phyloP scores from a whole-genome alignment of 2,888 invertebrate species.

The Pemphredon lugubris region DNA sequence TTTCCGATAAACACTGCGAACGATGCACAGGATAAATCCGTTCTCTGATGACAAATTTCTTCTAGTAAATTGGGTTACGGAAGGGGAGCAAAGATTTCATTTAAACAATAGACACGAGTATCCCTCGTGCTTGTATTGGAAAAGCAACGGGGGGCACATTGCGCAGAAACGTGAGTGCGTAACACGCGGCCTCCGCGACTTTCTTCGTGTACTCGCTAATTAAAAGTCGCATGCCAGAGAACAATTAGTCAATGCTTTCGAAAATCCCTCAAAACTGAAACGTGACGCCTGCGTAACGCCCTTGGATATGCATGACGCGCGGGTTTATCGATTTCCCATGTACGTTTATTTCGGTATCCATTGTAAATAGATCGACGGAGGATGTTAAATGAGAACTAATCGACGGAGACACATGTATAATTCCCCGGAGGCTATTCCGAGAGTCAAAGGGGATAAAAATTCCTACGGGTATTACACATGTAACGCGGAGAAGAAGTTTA shows the following conservation, averaged over 20 bases:
- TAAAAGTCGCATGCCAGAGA: slow-evolving; percentile 3
- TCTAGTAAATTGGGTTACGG: no score
- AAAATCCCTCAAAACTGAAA: not conserved
- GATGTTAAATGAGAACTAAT: not conserved
- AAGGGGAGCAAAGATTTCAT: not conserved
- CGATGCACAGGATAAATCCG: no score
- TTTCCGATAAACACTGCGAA: no score
- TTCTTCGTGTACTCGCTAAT: slow-evolving; percentile 1
- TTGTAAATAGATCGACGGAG: slow-evolving; percentile 1
- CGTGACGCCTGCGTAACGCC: not conserved
- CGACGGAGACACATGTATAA: not conserved
- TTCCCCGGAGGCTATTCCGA: not conserved
- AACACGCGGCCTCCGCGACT: not conserved
- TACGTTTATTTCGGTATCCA: slow-evolving; percentile 19
- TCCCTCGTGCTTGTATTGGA: not conserved
- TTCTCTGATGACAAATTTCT: no score
- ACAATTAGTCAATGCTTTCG: slow-evolving; percentile 7
- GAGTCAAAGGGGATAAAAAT: not conserved
- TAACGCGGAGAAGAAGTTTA: not conserved
- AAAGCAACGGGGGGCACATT: no score
- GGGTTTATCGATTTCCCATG: slow-evolving; percentile 16
- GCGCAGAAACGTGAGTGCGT: no score
- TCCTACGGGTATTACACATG: not conserved
- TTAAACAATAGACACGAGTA: not conserved
- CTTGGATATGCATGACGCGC: not conserved